Evolutionary conservation across 2,888 invertebrate genomes (phyloP).

Genomic region (Vesta saturnalis): DNA sequence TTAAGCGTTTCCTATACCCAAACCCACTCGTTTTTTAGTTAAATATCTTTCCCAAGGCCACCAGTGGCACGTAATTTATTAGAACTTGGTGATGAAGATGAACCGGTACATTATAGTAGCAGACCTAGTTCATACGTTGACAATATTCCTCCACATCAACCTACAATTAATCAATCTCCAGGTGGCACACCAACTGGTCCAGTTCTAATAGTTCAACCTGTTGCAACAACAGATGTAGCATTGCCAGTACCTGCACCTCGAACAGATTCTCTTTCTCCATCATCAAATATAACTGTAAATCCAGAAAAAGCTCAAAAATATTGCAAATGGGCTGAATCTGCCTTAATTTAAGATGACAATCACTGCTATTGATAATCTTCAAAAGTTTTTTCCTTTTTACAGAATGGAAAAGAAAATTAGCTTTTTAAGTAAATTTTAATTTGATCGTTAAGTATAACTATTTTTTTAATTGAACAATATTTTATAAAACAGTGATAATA

Average conservation of each 20-base stretch:
- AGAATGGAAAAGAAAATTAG: conserved; percentile 76
- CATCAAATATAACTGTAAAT: conserved; percentile 58
- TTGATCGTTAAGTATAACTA: no score
- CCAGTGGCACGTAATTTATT: conserved; percentile 63
- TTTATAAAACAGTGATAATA: no score
- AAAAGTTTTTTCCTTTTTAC: conserved; percentile 86
- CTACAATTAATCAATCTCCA: neutral
- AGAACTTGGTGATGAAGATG: conserved; percentile 44
- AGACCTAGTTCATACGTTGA: neutral
- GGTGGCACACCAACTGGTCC: conserved; percentile 28
- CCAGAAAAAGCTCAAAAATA: conserved; percentile 90
- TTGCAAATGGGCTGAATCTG: conserved; percentile 96
- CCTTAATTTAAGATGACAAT: conserved; percentile 95
- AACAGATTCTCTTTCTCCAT: conserved; percentile 19
- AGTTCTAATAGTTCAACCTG: conserved; percentile 43
- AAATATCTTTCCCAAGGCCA: conserved; percentile 87
- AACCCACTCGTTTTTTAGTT: no score
- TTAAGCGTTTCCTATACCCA: no score
- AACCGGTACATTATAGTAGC: conserved; percentile 25
- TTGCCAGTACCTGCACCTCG: conserved; percentile 17
- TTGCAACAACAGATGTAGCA: neutral
- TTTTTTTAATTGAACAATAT: no score
- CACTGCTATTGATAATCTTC: conserved; percentile 88
- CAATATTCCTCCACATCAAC: conserved; percentile 30
- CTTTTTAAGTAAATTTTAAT: no score